Evolutionary conservation across 2,113 vertebrate genomes (phyloP), one percentile per base, ranked within the genome.

Genomic region (Hippocampus abdominalis): DNA sequence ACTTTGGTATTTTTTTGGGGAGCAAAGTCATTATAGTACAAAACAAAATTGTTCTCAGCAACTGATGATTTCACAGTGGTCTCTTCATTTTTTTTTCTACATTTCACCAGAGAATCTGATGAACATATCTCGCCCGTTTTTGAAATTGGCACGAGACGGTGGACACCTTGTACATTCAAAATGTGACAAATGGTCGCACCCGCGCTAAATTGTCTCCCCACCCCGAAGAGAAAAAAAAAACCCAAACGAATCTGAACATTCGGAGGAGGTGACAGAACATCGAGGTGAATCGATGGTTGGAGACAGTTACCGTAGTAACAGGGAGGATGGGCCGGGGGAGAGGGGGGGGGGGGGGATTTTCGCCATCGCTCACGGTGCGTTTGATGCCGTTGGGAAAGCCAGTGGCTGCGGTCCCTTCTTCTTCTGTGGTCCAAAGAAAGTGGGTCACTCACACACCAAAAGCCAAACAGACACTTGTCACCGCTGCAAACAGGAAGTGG

Each of bases 391-490:
- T 15, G n/a, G 62, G 21, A 64, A 44, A 64, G 21, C 40, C 62
- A 42, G 32, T 36, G 16, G 40, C 8, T 23, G 63, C 21, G n/a
- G 7, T 44, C 40, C 15, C 40, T 25, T 44, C 60, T 42, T 25
- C 42, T 64, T 64, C 63, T 46, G 63, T 25, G 63, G 69, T 20
- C 21, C 11, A 64, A 10, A 21, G n/a, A 68, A 82, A 84, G 73
- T 72, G 82, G 77, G 84, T 84, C 73, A 75, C 2, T 59, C 72
- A 25, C 18, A 10, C 53, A 85, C 72, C 69, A 78, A 71, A 44
- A 81, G 80, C 70, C 80, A 76, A 80, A 82, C 65, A 71, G 82
- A 82, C 62, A 8, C 64, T 60, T 86, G 87, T 84, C 86, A 80
- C 64, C 76, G 27, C 63, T 18, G 29, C 40, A 59, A 81, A 76